Percentiles rank a stretch among this genome's conserved stretches.
These are phyloP conservation scores for Choloepus hoffmanni DNA, from an alignment of 2,113 vertebrate species.

Conservation along the genomic window DNA sequence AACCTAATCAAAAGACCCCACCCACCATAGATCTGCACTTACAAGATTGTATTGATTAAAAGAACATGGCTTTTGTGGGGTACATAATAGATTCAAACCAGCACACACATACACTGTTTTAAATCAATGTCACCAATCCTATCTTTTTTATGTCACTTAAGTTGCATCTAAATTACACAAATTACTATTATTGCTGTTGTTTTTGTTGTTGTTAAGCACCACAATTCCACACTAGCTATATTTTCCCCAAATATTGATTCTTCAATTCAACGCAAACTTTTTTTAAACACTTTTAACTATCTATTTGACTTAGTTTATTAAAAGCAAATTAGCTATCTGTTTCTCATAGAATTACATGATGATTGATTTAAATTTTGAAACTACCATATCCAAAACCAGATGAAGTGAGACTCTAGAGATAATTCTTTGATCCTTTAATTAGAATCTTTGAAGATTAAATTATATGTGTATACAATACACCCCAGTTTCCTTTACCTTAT, in stretches of 20 bases:
- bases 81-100: too few relatives aligned
- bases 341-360: neutral
- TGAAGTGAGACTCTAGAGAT: neutral
- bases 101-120: neutral
- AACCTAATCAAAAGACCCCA: too few relatives aligned
- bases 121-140: neutral
- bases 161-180: neutral
- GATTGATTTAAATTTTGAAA: neutral
- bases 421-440: neutral
- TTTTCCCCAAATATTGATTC: neutral
- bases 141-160: neutral
- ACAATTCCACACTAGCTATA: neutral
- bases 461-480: neutral
- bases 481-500: neutral
- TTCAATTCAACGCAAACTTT: neutral
- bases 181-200: neutral
- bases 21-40: too few relatives aligned
- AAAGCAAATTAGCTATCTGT: neutral
- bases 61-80: too few relatives aligned
- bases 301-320: neutral
- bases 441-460: neutral
- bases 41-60: too few relatives aligned
- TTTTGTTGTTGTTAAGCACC: neutral
- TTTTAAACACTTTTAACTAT: conserved; percentile 10
- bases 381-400: neutral